A percentile compares a stretch with the other conserved stretches of the same genome.
Evolutionary conservation across 2,888 invertebrate species (phyloP).

Genomic region (Hirtodrosophila cameraria): DNA sequence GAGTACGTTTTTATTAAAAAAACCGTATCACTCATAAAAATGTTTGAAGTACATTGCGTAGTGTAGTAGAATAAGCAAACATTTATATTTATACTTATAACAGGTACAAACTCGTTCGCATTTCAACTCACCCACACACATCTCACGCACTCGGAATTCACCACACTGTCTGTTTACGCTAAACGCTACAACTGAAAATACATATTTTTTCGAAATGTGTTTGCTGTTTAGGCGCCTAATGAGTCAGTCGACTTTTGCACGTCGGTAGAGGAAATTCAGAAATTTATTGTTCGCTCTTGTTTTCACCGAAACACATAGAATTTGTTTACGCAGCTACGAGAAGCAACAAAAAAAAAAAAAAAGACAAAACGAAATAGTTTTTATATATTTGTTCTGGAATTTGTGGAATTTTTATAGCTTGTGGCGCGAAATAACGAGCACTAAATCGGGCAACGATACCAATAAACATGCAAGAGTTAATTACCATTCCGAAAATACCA

Average conservation of each 20-base stretch:
- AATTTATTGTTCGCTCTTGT: constrained; percentile 2
- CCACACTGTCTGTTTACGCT: constrained; percentile 44
- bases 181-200: constrained; percentile 32
- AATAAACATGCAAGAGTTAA: constrained; percentile 72
- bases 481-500: constrained; percentile 46
- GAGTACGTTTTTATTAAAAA: too few species aligned
- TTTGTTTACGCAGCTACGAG: constrained; percentile 57
- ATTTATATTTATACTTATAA: constrained; percentile 24
- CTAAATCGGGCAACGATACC: constrained; percentile 45
- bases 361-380: constrained; percentile 49
- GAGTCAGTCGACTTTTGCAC: constrained; percentile 58
- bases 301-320: not conserved
- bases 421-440: constrained; percentile 37
- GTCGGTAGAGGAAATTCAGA: constrained; percentile 34
- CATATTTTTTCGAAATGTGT: constrained; percentile 43
- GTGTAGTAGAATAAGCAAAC: constrained; percentile 4
- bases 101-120: constrained; percentile 36
- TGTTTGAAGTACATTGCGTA: not conserved
- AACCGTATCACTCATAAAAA: not conserved
- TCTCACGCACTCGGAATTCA: constrained; percentile 43
- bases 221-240: constrained; percentile 45
- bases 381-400: constrained; percentile 64
- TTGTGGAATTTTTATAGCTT: constrained; percentile 69
- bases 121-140: constrained; percentile 46
- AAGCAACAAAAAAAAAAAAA: not conserved